Base-by-base conservation (phyloP, 2,797 vertebrate genomes). In the Cyclura pinguis region DNA sequence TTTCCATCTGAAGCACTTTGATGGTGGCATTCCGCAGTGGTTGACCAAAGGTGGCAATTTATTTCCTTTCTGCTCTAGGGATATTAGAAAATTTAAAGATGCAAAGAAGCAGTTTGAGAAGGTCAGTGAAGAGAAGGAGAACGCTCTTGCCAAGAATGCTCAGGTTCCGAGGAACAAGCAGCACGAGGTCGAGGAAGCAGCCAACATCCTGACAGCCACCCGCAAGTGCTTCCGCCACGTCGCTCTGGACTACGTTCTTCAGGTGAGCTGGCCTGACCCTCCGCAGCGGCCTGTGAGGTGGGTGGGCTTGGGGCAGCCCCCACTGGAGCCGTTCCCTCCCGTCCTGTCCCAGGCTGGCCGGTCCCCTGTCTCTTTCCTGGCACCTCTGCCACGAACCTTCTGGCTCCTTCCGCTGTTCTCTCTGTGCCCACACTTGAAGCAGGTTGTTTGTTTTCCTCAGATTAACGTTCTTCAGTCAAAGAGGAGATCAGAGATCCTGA, bases 381-480 rank as follows among this genome's bases (percentile, higher is more conserved):
- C n/a, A 35, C 16, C 20, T 22, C 47, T n/a, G 9, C 35, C 42
- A 42, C 42, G 42, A 42, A 42, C 42, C 3, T 42, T 42, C 42
- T 42, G 42, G 42, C 42, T 7, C 2, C 22, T 9, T 2, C 24
- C 7, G 2, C 10, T 7, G 5, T 0, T 1, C 38, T 12, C 38
- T 32, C 47, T 55, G n/a, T 13, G 64, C 1, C 0, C 24, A n/a
- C 62, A 69, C 20, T 94, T 92, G 84, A 96, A 95, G 59, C 7
- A 2, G 87, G 22, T 1, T 88, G 0, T 64, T 67, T 50, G 50
- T 93, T 92, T 92, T 13, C 35, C 50, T 35, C 94, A 99, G 99
- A 99, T 99, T 95, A 99, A 99, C 20, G 99, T 99, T 78, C 98
- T 99, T 89, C 99, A 99, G 94, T 99, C 99, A 93, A 99, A 99